phyloP scores from a whole-genome alignment of 2,888 invertebrate genomes.

The Xylota sylvarum region DNA sequence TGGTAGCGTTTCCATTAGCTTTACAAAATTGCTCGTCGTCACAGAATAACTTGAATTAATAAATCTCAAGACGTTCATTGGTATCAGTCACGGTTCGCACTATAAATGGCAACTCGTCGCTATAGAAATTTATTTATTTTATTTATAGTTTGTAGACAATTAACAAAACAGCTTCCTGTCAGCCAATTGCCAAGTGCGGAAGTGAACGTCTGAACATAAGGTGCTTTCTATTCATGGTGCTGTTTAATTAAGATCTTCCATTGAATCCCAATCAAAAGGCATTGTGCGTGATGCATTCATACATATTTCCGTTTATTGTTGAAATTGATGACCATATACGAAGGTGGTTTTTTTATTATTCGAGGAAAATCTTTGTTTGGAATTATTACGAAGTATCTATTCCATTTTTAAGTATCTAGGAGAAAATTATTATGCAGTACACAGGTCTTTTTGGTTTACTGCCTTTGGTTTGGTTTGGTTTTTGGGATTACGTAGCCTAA shows the following conservation, averaged over 20 bases:
- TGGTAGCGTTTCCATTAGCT: slow-evolving; percentile 5
- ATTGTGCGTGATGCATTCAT: slow-evolving; percentile 27
- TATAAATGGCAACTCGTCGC: slow-evolving; percentile 21
- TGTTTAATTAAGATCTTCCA: slow-evolving; percentile 38
- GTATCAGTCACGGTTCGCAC: slow-evolving; percentile 35
- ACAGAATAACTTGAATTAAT: slow-evolving; percentile 23
- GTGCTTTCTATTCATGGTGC: slow-evolving; percentile 11
- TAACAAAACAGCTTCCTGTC: slow-evolving; percentile 43
- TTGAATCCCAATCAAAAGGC: slow-evolving; percentile 35
- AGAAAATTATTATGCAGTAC: slow-evolving; percentile 12
- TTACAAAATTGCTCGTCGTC: background rate
- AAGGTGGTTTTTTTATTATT: slow-evolving; percentile 5
- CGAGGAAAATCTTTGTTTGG: background rate
- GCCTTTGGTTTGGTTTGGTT: too few species aligned
- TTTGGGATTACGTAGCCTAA: too few species aligned
- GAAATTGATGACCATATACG: background rate
- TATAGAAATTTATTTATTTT: slow-evolving; percentile 24
- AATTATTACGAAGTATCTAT: background rate
- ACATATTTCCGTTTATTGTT: slow-evolving; percentile 11
- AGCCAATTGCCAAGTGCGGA: slow-evolving; percentile 23
- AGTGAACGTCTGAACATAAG: slow-evolving; percentile 4
- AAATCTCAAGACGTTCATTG: slow-evolving; percentile 26
- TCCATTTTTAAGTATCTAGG: background rate
- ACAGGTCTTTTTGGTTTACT: too few species aligned
- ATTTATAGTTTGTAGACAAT: background rate